A percentile compares a stretch with the other conserved stretches of the same genome.
These are phyloP conservation scores for Tricholaema leucomelas DNA, from an alignment of 2,113 vertebrate genomes.

Conservation along the genomic window DNA sequence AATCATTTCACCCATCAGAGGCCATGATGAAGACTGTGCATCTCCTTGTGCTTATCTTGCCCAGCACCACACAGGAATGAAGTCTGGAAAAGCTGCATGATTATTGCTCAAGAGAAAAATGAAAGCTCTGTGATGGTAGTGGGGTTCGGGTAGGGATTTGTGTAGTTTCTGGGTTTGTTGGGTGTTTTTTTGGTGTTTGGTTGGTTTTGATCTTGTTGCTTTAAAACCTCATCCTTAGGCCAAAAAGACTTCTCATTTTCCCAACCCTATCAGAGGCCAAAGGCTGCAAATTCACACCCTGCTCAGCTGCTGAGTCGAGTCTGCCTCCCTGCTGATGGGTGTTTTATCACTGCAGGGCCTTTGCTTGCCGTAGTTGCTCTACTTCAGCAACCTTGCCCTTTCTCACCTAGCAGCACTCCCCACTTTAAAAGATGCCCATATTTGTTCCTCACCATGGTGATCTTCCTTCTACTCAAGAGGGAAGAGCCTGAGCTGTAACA, in stretches of 20 bases:
- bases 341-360: not conserved
- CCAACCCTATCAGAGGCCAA: not conserved
- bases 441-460: not conserved
- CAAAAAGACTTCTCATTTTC: not conserved
- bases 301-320: not conserved
- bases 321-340: not conserved
- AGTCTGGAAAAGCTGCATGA: not conserved
- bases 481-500: not conserved
- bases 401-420: not conserved
- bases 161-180: not conserved
- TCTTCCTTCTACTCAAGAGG: not conserved
- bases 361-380: not conserved
- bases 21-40: not conserved
- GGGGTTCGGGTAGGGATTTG: not conserved
- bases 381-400: not conserved
- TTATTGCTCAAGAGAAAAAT: not conserved
- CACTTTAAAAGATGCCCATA: not conserved
- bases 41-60: not conserved
- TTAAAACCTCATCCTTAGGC: not conserved
- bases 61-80: not conserved
- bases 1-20: not conserved
- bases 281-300: not conserved
- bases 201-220: not conserved
- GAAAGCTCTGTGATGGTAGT: not conserved
- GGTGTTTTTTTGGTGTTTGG: not conserved